These are phyloP conservation scores for Myioborus miniatus DNA, from an alignment of 2,797 vertebrate genomes.

Conservation along the genomic window DNA sequence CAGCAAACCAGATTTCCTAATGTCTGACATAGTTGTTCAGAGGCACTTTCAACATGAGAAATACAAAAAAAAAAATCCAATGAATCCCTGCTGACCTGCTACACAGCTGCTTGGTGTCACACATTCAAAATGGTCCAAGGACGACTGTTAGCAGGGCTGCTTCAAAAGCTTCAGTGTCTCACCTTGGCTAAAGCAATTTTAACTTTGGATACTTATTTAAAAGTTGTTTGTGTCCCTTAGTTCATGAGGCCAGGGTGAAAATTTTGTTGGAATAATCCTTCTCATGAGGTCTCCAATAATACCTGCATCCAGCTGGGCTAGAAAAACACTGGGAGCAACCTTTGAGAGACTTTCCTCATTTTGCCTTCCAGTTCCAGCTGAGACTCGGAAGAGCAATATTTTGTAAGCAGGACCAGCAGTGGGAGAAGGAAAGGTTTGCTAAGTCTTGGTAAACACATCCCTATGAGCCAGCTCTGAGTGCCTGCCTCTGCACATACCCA, in stretches of 20 bases:
- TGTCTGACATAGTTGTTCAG: not conserved
- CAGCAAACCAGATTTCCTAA: not conserved
- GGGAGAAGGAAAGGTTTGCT: conserved; percentile 41
- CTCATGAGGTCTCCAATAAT: conserved; percentile 44
- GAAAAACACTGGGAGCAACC: not conserved
- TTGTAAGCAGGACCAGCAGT: conserved; percentile 16
- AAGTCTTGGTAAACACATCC: conserved; percentile 1
- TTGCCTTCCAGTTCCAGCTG: conserved; percentile 32
- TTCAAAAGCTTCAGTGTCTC: conserved; percentile 43
- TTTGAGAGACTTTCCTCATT: conserved; percentile 6
- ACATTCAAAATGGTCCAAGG: not conserved
- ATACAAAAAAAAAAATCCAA: not conserved
- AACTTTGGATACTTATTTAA: not conserved
- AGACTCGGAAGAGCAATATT: conserved; percentile 22
- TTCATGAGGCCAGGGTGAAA: conserved; percentile 3
- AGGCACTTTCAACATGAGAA: not conserved
- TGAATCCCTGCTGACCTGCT: not conserved
- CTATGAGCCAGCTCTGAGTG: not conserved
- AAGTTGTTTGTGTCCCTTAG: not conserved
- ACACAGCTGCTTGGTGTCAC: not conserved
- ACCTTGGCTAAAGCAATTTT: not conserved
- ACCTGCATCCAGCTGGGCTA: conserved; percentile 41
- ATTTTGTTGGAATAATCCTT: conserved; percentile 46
- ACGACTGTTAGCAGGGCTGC: not conserved
- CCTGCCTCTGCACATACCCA: not conserved